Evolutionary conservation across 1,140 invertebrate species (phyloP), one percentile per base, ranked within the genome.

Genomic region (Ctenoplectra terminalis): DNA sequence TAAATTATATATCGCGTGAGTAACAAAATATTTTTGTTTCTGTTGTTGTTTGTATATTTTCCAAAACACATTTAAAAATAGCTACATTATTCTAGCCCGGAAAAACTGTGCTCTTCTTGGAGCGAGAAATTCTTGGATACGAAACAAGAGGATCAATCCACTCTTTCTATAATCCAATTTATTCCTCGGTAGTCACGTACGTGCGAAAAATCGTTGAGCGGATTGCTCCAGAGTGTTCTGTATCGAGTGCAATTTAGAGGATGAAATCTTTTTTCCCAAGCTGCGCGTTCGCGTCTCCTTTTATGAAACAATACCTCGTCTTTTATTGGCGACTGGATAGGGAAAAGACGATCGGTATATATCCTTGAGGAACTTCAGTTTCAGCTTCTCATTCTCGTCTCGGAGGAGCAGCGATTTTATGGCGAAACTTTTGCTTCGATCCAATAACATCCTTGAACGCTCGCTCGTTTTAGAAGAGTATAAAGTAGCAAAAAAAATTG

Each of bases 101-200:
- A n/a, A 31, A 34, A 34, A 2, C n/a, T 48, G 11, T 1, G 11
- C 1, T 50, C 15, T 63, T 23, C 11, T 23, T 58, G 5, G 26
- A 50, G n/a, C 31, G 43, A 46, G 29, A 29, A 23, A 8, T 46
- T 61, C n/a, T 61, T 61, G 13, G 31, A 50, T 17, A 29, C 43
- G 40, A 78, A 71, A 60, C 26, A 71, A n/a, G 11, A 40, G 43
- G n/a, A 71, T 48, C 66, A 37, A 40, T 61, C n/a, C 26, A 58
- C 52, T 29, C 17, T 48, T 37, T 11, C 17, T 50, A n/a, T 60
- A 80, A 81, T 81, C 52, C 79, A 66, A 75, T 75, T 75, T 75
- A 75, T 75, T 50, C 43, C 26, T 66, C 23, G 46, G 9, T 46
- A 48, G 72, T 81, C 61, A 81, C 61, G 71, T 81, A 81, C 54